Conservation (phyloP, 2,797 vertebrate species). For the Myiotriccus ornatus region DNA sequence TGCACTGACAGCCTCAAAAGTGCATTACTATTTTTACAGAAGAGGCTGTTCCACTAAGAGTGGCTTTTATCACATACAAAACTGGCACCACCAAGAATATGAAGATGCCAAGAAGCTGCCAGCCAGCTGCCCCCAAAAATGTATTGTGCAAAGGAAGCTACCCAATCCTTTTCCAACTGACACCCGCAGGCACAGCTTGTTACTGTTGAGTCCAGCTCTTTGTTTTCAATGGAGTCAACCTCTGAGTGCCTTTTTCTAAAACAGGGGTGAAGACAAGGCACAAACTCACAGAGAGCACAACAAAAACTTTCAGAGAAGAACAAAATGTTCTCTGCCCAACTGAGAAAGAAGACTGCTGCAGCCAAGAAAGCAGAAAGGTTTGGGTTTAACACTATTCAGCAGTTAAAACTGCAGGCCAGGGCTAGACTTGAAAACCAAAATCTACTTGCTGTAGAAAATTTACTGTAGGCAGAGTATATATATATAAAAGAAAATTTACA, state of each 20-base stretch:
- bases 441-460: neutral
- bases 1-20: neutral
- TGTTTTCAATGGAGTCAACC: neutral
- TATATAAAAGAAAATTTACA: neutral
- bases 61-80: neutral
- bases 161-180: neutral
- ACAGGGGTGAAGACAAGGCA: neutral
- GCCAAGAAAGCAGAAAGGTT: neutral
- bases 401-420: neutral
- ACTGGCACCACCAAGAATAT: neutral
- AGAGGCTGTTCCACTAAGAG: neutral
- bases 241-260: neutral
- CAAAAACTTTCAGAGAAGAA: neutral
- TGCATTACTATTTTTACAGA: neutral
- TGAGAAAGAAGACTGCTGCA: neutral
- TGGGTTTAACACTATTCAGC: neutral
- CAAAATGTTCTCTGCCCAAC: neutral
- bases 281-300: neutral
- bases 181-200: neutral
- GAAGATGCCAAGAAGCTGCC: slow-evolving; percentile 22
- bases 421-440: neutral
- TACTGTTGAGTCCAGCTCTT: neutral
- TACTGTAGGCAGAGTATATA: neutral
- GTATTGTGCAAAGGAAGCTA: neutral
- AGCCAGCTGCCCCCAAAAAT: neutral